These are phyloP conservation scores for Monoplex corrugatus DNA, from an alignment of 2,888 invertebrate genomes.

Conservation along the genomic window DNA sequence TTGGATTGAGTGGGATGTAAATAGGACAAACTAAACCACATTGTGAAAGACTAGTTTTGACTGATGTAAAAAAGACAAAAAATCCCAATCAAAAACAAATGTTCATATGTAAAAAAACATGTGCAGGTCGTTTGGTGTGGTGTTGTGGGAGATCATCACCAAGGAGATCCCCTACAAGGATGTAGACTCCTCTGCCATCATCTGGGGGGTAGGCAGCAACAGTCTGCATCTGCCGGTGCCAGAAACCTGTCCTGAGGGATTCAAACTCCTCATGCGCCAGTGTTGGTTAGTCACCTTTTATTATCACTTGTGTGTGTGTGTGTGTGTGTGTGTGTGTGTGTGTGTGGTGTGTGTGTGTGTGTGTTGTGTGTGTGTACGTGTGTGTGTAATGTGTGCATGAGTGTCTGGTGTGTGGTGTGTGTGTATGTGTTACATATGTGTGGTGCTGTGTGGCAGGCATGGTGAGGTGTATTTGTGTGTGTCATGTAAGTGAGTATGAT, in stretches of 20 bases:
- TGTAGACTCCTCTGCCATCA: slow-evolving; percentile 97
- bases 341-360: background rate
- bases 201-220: slow-evolving; percentile 98
- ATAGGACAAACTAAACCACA: no score
- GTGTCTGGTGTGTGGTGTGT: no score
- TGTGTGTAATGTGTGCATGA: background rate
- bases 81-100: no score
- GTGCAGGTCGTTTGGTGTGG: slow-evolving; percentile 93
- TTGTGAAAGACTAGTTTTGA: no score
- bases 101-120: no score
- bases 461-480: no score
- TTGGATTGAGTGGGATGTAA: no score
- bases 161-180: slow-evolving; percentile 96
- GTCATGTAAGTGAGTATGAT: no score
- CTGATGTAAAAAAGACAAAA: no score
- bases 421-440: no score
- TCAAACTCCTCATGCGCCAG: slow-evolving; percentile 92
- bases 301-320: background rate
- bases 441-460: no score
- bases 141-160: slow-evolving; percentile 98
- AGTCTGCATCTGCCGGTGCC: slow-evolving; percentile 96
- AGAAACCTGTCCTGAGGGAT: slow-evolving; percentile 89
- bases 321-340: slow-evolving; percentile 2
- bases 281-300: slow-evolving; percentile 90
- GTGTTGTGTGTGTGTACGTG: background rate